phyloP scores from a whole-genome alignment of 1,140 invertebrate genomes.

The Aphaenogaster rudis region DNA sequence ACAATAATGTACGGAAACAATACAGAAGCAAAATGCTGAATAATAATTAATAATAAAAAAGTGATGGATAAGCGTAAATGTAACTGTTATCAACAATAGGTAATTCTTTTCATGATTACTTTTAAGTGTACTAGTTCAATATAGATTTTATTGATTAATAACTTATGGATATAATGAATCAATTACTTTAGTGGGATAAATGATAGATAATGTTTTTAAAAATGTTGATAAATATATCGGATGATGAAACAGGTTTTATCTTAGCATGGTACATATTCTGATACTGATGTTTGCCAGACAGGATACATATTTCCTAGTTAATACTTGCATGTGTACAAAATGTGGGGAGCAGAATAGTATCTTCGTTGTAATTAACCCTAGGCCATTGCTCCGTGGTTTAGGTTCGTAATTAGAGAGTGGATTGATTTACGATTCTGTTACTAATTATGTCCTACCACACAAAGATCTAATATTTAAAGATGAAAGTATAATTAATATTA shows the following conservation, averaged over 20 bases:
- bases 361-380: slow-evolving; percentile 1
- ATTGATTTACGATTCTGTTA: slow-evolving; percentile 23
- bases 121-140: not conserved
- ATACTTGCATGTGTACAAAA: not conserved
- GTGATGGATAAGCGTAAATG: not conserved
- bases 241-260: not conserved
- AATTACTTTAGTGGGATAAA: not conserved
- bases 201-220: not conserved
- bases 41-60: not conserved
- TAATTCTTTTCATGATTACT: not conserved
- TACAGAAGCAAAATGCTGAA: not conserved
- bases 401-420: slow-evolving; percentile 7
- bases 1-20: not conserved
- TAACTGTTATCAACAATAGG: not conserved
- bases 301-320: slow-evolving; percentile 8
- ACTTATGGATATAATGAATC: not conserved
- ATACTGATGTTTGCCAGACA: not conserved
- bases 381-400: not conserved
- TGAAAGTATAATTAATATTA: not conserved
- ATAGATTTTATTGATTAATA: slow-evolving; percentile 11
- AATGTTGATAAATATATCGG: not conserved
- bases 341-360: not conserved
- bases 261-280: not conserved
- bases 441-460: not conserved
- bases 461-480: not conserved